A percentile compares a stretch with the other conserved stretches of the same genome.
phyloP scores from a whole-genome alignment of 2,113 vertebrate genomes.

The Hydrolagus affinis region DNA sequence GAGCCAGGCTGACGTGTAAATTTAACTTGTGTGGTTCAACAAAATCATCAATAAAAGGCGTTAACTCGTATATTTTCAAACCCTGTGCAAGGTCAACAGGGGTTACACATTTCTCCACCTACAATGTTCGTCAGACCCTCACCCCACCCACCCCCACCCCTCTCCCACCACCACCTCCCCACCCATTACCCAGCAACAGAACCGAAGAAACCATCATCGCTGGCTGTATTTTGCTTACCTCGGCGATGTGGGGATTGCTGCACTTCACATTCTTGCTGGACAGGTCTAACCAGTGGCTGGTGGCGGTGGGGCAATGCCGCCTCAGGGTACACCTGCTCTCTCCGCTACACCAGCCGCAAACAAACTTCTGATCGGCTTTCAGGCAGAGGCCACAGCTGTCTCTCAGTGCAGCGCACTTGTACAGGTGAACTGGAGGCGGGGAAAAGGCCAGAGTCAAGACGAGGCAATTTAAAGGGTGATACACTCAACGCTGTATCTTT shows the following conservation, averaged over 20 bases:
- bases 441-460: not conserved
- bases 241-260: constrained; percentile 90
- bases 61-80: too few relatives aligned
- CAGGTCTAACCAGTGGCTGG: constrained; percentile 83
- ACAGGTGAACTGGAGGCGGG: constrained; percentile 74
- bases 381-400: constrained; percentile 96
- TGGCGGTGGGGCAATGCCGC: constrained; percentile 61
- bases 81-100: too few relatives aligned
- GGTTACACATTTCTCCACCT: too few relatives aligned
- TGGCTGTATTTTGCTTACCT: constrained; percentile 60
- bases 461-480: accelerated
- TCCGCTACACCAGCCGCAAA: constrained; percentile 87
- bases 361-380: constrained; percentile 86
- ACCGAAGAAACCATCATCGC: not conserved
- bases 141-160: too few relatives aligned
- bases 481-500: not conserved
- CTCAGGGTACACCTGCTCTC: constrained; percentile 74
- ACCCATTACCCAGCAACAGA: not conserved
- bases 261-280: constrained; percentile 84
- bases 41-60: too few relatives aligned
- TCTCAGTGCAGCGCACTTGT: constrained; percentile 89
- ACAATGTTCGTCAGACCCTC: not conserved
- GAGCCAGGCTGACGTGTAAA: too few relatives aligned
- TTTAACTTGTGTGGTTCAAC: too few relatives aligned
- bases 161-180: too few relatives aligned